phyloP scores from a whole-genome alignment of 1,140 invertebrate genomes.

The Carposina sasakii region DNA sequence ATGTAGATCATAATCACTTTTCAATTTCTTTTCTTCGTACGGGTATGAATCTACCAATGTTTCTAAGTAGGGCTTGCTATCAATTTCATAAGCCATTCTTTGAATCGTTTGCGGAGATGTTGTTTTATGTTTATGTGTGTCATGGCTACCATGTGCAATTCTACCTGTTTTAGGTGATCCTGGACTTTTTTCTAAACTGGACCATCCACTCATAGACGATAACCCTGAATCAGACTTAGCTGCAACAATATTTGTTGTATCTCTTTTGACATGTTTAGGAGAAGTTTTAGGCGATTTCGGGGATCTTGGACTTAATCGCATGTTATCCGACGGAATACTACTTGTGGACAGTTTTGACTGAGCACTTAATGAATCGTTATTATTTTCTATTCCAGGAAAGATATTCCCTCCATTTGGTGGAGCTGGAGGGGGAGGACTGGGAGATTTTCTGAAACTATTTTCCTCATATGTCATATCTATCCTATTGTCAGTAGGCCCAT shows the following conservation, averaged over 20 bases:
- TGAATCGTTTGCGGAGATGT: constrained; percentile 54
- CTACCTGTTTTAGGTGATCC: constrained; percentile 76
- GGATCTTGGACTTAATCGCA: constrained; percentile 78
- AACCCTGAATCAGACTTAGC: constrained; percentile 88
- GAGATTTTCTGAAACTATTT: constrained; percentile 71
- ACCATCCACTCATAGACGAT: constrained; percentile 90
- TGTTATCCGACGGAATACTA: constrained; percentile 60
- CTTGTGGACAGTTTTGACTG: constrained; percentile 47
- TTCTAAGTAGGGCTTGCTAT: constrained; percentile 62
- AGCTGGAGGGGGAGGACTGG: constrained; percentile 86
- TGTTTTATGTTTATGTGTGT: constrained; percentile 53
- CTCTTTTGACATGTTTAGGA: constrained; percentile 80
- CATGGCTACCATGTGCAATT: constrained; percentile 46
- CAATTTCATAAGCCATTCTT: constrained; percentile 49
- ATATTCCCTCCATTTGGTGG: constrained; percentile 75
- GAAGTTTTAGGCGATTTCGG: constrained; percentile 83
- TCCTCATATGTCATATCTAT: constrained; percentile 72
- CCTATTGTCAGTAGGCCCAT: constrained; percentile 72
- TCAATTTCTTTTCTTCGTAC: constrained; percentile 41
- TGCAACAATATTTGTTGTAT: constrained; percentile 76
- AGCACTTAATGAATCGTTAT: constrained; percentile 35
- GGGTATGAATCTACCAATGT: constrained; percentile 62
- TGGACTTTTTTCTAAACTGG: constrained; percentile 87
- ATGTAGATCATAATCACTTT: constrained; percentile 41
- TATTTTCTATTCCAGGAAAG: constrained; percentile 53